Base-by-base conservation (phyloP, 2,888 invertebrate genomes). In the Abrostola triplasia region DNA sequence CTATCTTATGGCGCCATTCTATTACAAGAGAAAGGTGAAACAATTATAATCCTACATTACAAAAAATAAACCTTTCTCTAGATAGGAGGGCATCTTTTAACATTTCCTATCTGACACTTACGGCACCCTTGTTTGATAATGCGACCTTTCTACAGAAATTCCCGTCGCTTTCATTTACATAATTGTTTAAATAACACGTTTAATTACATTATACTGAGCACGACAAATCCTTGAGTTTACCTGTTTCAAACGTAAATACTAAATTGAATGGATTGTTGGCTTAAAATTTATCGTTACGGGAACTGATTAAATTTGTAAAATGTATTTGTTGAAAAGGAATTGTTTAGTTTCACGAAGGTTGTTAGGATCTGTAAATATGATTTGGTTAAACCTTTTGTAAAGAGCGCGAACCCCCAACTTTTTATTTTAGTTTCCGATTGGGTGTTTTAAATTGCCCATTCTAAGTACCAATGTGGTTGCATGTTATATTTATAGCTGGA, bases 121-220 rank as follows among this genome's bases (percentile, higher is more conserved):
- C 65, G 72, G 70, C 73, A 81, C 83, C 81, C 75, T 68, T 77
- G 79, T 84, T 84, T 86, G 81, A 82, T 85, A 86, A 89, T 85
- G 84, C 85, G 84, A 84, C 85, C 85, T 85, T 82, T 83, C 81
- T 65, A 74, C 66, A 80, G 84, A 85, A 81, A 86, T 86, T 84
- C 81, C 71, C 73, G 77, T 70, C 72, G 73, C 83, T 78, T 81
- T 80, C 80, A 86, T 89, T 88, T 89, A 81, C 88, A 88, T 88
- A 88, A 89, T 89, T 89, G 87, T 86, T 87, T 86, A 88, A 89
- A 88, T 86, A 89, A 88, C 83, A 85, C 85, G 82, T 86, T 85
- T 85, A 85, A 87, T 87, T 86, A 85, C 84, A 84, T 86, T 84
- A 85, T 79, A 78, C 78, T 64, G 81, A 79, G 77, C 74, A 79